phyloP scores from a whole-genome alignment of 2,797 vertebrate genomes.

The Sphenopsis melanotis region DNA sequence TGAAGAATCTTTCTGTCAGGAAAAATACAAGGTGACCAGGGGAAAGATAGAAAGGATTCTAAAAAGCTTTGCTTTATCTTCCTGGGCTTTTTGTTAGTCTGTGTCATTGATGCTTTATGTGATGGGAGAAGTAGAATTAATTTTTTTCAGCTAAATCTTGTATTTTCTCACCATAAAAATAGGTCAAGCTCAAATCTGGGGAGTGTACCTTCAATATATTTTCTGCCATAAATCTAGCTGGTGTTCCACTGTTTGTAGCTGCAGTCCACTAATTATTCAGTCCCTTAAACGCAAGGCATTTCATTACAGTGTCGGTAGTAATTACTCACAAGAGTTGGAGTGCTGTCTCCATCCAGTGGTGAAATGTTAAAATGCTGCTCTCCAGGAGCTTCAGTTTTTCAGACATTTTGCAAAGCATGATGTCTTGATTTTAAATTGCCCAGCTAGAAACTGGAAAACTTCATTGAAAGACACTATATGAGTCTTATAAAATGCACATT shows the following conservation, averaged over 20 bases:
- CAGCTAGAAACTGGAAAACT: neutral
- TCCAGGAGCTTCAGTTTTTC: neutral
- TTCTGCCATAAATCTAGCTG: neutral
- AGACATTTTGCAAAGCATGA: neutral
- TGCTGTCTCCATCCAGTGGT: slow-evolving; percentile 69
- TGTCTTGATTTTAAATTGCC: neutral
- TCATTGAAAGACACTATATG: neutral
- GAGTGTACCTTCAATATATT: neutral
- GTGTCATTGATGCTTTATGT: neutral
- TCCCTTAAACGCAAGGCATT: slow-evolving; percentile 20
- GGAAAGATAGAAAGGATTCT: neutral
- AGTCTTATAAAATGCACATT: neutral
- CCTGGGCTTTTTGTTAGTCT: neutral
- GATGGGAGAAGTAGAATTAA: neutral
- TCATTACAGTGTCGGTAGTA: neutral
- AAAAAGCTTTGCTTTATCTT: neutral
- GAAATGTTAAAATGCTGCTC: slow-evolving; percentile 9
- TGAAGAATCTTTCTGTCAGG: neutral
- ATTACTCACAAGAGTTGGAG: slow-evolving; percentile 1
- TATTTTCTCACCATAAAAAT: neutral
- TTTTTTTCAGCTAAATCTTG: neutral
- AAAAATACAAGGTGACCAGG: neutral
- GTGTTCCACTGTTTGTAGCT: neutral
- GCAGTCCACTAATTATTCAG: neutral
- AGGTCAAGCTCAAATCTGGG: neutral